Conservation (phyloP, 2,888 invertebrate species). For the Zele albiditarsus region DNA sequence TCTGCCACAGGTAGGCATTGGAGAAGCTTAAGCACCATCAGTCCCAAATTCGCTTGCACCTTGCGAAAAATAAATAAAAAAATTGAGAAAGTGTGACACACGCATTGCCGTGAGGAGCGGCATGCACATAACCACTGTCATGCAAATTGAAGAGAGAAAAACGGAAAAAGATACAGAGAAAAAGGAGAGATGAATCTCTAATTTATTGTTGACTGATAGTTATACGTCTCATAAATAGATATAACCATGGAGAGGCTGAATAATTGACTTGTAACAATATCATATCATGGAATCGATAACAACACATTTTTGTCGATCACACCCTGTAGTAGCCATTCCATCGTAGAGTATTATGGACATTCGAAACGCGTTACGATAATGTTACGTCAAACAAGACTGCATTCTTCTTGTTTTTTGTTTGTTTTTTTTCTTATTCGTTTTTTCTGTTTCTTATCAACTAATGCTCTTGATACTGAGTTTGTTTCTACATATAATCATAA, state of each 20-base stretch:
- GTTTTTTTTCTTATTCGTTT: not conserved
- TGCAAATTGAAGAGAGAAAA: constrained; percentile 1
- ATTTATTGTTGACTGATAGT: constrained; percentile 20
- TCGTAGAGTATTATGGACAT: constrained; percentile 29
- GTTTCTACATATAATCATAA: constrained; percentile 24
- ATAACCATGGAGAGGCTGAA: constrained; percentile 20
- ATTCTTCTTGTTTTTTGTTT: constrained; percentile 12
- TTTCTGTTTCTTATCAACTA: not conserved
- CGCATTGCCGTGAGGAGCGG: not conserved
- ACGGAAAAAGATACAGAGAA: not conserved
- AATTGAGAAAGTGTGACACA: not conserved
- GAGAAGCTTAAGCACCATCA: constrained; percentile 56
- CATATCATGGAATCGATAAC: constrained; percentile 16
- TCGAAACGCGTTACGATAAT: constrained; percentile 29
- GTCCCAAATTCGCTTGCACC: constrained; percentile 9
- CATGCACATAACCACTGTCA: not conserved
- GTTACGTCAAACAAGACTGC: constrained; percentile 37
- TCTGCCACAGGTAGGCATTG: constrained; percentile 87
- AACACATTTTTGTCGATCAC: constrained; percentile 24
- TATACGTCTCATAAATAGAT: not conserved
- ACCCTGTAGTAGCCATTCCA: constrained; percentile 27
- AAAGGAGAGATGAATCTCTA: not conserved
- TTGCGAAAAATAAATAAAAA: constrained; percentile 13
- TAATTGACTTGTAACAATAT: constrained; percentile 15
- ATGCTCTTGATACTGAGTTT: constrained; percentile 18